phyloP scores from a whole-genome alignment of 2,797 vertebrate species.

The Chloroceryle inda region DNA sequence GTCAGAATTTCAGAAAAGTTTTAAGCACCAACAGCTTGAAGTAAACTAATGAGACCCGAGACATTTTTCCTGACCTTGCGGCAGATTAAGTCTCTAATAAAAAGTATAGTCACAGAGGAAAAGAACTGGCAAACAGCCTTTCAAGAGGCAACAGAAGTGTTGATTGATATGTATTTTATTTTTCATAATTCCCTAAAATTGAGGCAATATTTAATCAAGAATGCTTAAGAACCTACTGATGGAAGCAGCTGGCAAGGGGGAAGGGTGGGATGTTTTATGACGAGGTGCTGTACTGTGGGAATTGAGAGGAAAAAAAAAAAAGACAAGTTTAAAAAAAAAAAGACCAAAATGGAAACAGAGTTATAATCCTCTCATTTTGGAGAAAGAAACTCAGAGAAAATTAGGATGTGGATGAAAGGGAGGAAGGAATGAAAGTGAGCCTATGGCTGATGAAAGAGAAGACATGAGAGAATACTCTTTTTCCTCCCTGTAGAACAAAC shows the following conservation, averaged over 20 bases:
- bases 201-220: constrained; percentile 37
- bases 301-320: neutral
- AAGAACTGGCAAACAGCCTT: neutral
- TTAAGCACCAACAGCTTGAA: neutral
- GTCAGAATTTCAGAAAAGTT: neutral
- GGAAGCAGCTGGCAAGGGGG: constrained; percentile 44
- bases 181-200: constrained; percentile 4
- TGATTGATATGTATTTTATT: constrained; percentile 21
- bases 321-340: neutral
- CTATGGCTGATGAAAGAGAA: neutral
- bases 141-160: constrained; percentile 24
- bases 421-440: neutral
- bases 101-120: neutral
- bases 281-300: constrained; percentile 21
- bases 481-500: neutral
- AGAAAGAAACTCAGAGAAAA: neutral
- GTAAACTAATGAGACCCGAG: neutral
- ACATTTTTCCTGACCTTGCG: neutral
- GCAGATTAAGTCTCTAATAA: constrained; percentile 11
- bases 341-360: neutral
- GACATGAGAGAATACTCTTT: neutral
- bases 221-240: constrained; percentile 33
- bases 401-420: neutral
- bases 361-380: neutral
- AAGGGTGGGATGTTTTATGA: constrained; percentile 10